Percentiles rank a stretch among this genome's conserved stretches.
phyloP scores from a whole-genome alignment of 2,797 vertebrate species.

The Typhlichthys eigenmanni region DNA sequence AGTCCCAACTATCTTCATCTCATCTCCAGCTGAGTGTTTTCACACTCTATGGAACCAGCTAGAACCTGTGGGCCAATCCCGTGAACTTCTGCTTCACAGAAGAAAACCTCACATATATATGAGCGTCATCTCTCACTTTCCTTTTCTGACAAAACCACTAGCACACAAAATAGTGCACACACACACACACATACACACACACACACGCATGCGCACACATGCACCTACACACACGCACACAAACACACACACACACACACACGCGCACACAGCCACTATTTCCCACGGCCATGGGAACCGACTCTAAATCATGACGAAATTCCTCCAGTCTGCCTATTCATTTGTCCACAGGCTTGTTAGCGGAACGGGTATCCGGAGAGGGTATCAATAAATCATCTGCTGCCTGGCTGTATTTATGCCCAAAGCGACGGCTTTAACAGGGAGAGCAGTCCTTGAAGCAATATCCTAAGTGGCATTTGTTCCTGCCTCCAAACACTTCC shows the following conservation, averaged over 20 bases:
- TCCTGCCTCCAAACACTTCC: conserved; percentile 48
- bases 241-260: conserved; percentile 9
- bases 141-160: background rate
- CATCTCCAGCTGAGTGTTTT: too few relatives aligned
- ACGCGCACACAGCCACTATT: conserved; percentile 21
- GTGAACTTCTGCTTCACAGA: too few relatives aligned
- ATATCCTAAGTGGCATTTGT: conserved; percentile 80
- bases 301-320: conserved; percentile 69
- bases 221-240: conserved; percentile 5
- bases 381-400: conserved; percentile 76
- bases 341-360: conserved; percentile 75
- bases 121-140: background rate
- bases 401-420: conserved; percentile 71
- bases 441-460: conserved; percentile 73
- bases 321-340: conserved; percentile 69
- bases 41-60: too few relatives aligned
- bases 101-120: background rate
- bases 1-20: too few relatives aligned
- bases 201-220: background rate
- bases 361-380: conserved; percentile 42
- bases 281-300: conserved; percentile 50
- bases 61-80: too few relatives aligned
- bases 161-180: background rate
- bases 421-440: conserved; percentile 73
- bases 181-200: background rate